Percentiles rank a stretch among this genome's conserved stretches.
Conservation (phyloP, 2,113 vertebrate species). For the Capreolus pygargus region DNA sequence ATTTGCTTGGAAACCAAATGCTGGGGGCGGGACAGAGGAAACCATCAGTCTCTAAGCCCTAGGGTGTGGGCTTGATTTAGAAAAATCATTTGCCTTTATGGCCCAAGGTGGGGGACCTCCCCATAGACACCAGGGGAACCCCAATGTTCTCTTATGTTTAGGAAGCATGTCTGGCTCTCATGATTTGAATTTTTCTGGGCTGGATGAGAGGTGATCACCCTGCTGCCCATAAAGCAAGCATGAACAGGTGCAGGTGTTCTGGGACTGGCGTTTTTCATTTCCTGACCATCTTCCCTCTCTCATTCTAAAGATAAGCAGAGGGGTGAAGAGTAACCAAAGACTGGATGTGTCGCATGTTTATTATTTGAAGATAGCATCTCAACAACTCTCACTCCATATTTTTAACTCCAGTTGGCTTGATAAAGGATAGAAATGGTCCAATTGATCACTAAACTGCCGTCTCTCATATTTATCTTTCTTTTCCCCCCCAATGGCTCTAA, state of each 20-base stretch:
- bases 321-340: accelerated
- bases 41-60: conserved; percentile 55
- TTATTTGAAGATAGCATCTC: conserved; percentile 40
- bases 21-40: conserved; percentile 60
- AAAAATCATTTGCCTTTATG: background rate
- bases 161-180: background rate
- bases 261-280: background rate
- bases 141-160: background rate
- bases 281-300: background rate
- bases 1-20: conserved; percentile 72
- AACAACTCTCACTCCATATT: background rate
- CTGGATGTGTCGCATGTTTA: background rate
- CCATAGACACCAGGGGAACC: background rate
- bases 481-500: background rate
- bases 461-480: conserved; percentile 39
- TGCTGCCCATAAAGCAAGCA: conserved; percentile 39
- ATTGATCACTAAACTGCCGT: conserved; percentile 37
- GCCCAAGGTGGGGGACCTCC: background rate
- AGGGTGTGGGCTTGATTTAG: background rate
- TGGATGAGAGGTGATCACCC: background rate
- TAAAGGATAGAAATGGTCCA: conserved; percentile 65
- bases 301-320: background rate
- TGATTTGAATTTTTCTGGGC: background rate
- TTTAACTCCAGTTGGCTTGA: conserved; percentile 33
- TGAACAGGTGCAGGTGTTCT: conserved; percentile 38